These are phyloP conservation scores for Proteles cristata DNA, from an alignment of 2,113 vertebrate species.

Conservation along the genomic window DNA sequence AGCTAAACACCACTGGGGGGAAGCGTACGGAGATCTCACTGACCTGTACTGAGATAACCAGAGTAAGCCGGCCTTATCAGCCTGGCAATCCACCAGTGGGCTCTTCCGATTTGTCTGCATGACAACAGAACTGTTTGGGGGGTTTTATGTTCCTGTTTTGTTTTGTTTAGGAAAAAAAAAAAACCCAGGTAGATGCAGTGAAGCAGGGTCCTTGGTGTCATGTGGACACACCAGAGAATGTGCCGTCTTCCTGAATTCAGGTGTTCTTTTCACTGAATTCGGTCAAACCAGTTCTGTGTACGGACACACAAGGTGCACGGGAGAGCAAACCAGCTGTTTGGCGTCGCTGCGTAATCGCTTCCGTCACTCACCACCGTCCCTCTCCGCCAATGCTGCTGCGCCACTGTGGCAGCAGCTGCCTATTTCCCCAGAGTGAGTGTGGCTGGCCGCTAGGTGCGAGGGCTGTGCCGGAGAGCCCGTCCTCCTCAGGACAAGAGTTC, in stretches of 20 bases:
- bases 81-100: neutral
- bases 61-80: neutral
- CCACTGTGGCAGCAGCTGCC: neutral
- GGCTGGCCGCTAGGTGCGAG: accelerated
- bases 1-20: neutral
- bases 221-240: conserved; percentile 65
- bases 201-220: conserved; percentile 54
- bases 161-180: neutral
- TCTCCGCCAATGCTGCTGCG: neutral
- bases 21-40: neutral
- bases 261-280: conserved; percentile 73
- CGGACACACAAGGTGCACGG: conserved; percentile 66
- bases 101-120: neutral
- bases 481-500: neutral
- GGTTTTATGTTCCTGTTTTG: neutral
- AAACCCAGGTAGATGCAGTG: neutral
- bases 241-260: conserved; percentile 68
- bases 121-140: neutral
- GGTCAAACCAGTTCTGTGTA: conserved; percentile 63
- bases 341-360: conserved; percentile 60
- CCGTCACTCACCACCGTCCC: conserved; percentile 39
- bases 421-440: neutral
- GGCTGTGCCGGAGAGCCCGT: neutral
- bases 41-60: neutral
- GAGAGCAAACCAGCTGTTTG: conserved; percentile 29